Evolutionary conservation across 2,888 invertebrate genomes (phyloP).

Genomic region (Caenorhabditis panamensis): DNA sequence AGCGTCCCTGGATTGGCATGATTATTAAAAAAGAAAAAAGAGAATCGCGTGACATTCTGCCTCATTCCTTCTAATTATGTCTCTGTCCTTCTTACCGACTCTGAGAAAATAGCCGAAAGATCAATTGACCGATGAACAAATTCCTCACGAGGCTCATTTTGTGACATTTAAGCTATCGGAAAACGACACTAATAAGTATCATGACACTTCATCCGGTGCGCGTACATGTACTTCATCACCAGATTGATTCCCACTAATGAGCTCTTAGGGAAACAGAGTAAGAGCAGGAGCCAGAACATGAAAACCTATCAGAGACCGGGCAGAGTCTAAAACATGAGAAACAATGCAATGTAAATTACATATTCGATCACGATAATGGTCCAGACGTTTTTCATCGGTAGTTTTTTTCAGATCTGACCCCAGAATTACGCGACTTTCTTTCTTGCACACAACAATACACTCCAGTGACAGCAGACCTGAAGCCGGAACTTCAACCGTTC

Average conservation of each 20-base stretch:
- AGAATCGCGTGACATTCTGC: constrained; percentile 25
- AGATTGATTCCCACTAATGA: background rate
- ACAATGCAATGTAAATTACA: no score
- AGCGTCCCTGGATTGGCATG: constrained; percentile 17
- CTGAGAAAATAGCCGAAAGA: background rate
- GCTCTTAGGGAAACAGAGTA: no score
- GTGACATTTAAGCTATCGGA: background rate
- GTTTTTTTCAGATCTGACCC: no score
- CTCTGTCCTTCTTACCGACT: background rate
- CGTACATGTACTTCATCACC: no score
- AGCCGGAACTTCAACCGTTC: constrained; percentile 93
- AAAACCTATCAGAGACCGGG: no score
- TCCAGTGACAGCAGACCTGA: constrained; percentile 86
- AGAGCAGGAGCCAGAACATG: no score
- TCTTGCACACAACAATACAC: constrained; percentile 86
- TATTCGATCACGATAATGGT: no score
- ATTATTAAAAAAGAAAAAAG: constrained; percentile 1
- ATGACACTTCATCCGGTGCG: background rate
- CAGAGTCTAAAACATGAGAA: no score
- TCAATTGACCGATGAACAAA: constrained; percentile 10
- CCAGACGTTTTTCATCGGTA: no score
- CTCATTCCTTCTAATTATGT: constrained; percentile 6
- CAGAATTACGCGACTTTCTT: no score
- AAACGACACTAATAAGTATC: background rate
- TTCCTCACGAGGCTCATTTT: background rate